These are phyloP conservation scores for Dipodomys spectabilis DNA, from an alignment of 2,113 vertebrate species.

Conservation along the genomic window DNA sequence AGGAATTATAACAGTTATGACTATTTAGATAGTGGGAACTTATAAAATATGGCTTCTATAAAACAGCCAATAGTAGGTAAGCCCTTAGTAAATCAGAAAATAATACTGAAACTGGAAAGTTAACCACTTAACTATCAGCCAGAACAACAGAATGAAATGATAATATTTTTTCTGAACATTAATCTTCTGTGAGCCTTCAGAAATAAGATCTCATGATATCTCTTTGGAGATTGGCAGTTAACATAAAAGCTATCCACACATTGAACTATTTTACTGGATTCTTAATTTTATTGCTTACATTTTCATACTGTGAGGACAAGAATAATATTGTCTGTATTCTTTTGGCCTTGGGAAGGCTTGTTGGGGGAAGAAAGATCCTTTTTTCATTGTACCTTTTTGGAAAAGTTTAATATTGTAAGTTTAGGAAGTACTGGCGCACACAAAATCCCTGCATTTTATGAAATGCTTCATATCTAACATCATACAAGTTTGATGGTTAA, in stretches of 20 bases:
- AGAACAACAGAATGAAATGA: neutral
- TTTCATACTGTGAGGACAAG: neutral
- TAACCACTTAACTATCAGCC: neutral
- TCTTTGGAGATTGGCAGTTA: neutral
- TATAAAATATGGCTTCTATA: neutral
- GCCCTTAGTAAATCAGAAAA: neutral
- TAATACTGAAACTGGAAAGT: neutral
- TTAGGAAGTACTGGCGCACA: neutral
- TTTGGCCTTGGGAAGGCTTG: neutral
- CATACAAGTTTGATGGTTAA: neutral
- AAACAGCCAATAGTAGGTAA: neutral
- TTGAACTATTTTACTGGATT: neutral
- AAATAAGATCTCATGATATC: neutral
- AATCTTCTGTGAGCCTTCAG: neutral
- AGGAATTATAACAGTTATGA: neutral
- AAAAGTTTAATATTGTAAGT: neutral
- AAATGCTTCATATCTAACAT: neutral
- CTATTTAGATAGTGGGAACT: neutral
- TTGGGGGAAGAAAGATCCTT: too few relatives aligned
- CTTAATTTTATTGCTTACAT: neutral
- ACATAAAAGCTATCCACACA: neutral
- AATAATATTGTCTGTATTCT: neutral
- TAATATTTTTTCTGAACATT: neutral
- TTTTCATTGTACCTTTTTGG: too few relatives aligned
- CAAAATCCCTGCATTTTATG: neutral